Evolutionary conservation across 2,113 vertebrate species (phyloP), one percentile per base, ranked within the genome.

Genomic region (Thalassoma bifasciatum): DNA sequence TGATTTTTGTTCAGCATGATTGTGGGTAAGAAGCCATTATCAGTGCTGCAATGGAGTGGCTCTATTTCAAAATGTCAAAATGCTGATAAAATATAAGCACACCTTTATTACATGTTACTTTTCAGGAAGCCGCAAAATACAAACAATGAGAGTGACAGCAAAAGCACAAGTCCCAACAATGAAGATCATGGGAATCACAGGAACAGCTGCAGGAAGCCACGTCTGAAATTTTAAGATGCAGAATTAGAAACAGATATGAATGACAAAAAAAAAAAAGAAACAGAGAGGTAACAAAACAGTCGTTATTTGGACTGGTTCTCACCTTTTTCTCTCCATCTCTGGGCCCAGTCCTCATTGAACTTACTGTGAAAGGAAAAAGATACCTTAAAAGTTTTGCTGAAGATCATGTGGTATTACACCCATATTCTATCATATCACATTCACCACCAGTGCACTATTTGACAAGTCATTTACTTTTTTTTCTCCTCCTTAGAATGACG

Each of bases 401-500:
- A 12, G 10, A 50, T 13, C 42, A 4, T 30, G 16, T 24, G 44
- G n/a, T 56, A 26, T 57, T 38, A 24, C 1, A 38, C 42, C 11
- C 19, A 38, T 6, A 8, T 0, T 22, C 7, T 16, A 44, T 30
- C 30, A 30, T 30, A 30, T 30, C 30, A 30, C 6, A 30, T n/a
- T n/a, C n/a, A n/a, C n/a, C n/a, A n/a, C n/a, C n/a, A n/a, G n/a
- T n/a, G n/a, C n/a, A n/a, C n/a, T n/a, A n/a, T n/a, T n/a, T n/a
- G n/a, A n/a, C n/a, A n/a, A n/a, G n/a, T 30, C 30, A 46, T 26
- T 79, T 19, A 85, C 88, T 70, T 77, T 0, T 22, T 66, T 14
- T 58, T 10, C 4, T 22, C 44, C 16, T 22, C 8, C n/a, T 3
- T 34, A 56, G 42, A 42, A 17, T 52, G n/a, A 3, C 1, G 26